Evolutionary conservation across 1,140 invertebrate species (phyloP).

Genomic region (Musca domestica): DNA sequence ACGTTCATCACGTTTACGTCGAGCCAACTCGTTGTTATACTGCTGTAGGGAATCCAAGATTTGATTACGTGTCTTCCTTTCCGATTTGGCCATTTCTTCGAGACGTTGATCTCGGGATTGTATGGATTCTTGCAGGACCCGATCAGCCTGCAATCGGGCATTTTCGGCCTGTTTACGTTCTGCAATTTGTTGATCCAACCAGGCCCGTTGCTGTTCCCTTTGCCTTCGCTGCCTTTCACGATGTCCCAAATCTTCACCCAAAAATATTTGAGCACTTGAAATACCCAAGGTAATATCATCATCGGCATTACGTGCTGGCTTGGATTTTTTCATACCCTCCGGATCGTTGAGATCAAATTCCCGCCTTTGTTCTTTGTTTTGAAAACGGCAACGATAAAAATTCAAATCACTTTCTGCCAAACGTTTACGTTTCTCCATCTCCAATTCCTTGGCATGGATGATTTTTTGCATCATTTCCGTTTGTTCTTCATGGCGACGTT

Average conservation of each 20-base stretch:
- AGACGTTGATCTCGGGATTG: conserved; percentile 65
- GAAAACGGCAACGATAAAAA: conserved; percentile 69
- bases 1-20: conserved; percentile 33
- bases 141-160: conserved; percentile 63
- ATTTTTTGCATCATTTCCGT: conserved; percentile 65
- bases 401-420: conserved; percentile 68
- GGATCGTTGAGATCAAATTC: conserved; percentile 87
- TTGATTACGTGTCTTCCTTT: conserved; percentile 59
- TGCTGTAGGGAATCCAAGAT: conserved; percentile 66
- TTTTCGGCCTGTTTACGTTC: conserved; percentile 66
- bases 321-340: conserved; percentile 69
- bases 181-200: conserved; percentile 70
- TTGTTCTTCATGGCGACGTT: conserved; percentile 65
- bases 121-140: conserved; percentile 58
- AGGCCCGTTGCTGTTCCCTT: conserved; percentile 71
- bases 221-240: conserved; percentile 66
- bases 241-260: conserved; percentile 72
- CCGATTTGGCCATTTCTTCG: conserved; percentile 53
- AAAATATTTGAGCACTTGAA: conserved; percentile 75
- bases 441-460: conserved; percentile 62
- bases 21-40: conserved; percentile 66
- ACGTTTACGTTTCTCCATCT: conserved; percentile 54
- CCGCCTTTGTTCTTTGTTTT: conserved; percentile 69
- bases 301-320: conserved; percentile 67
- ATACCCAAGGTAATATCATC: conserved; percentile 68